Evolutionary conservation across 37 sponge, comb jelly and placozoan species (phyloP), one percentile per base, ranked within the genome.

Genomic region (Bolinopsis microptera): DNA sequence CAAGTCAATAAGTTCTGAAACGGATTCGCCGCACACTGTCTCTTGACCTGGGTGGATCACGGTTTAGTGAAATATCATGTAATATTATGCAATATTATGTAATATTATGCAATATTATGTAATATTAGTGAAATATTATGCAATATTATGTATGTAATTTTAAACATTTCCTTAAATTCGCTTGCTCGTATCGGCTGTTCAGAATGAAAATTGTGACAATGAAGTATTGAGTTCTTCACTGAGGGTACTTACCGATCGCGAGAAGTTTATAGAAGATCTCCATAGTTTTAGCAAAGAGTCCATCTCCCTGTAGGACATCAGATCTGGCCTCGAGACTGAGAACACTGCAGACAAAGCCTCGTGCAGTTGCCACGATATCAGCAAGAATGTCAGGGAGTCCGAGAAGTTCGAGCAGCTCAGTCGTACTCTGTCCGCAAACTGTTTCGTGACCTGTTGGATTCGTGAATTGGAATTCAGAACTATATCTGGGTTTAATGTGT

Each of bases 351-450:
- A 72, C 31, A n/a, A n/a, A 72, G 5, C 75, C 75, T 72, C 75
- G 75, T 8, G 75, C 75, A 72, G 75, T 72, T 23, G 75, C 75
- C n/a, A 72, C 75, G 5, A 72, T 30, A 8, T n/a, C 31, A n/a
- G 5, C 75, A n/a, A 72, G 75, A 72, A 28, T 23, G 5, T 72
- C 31, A 24, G 75, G 75, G 5, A 72, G 75, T n/a, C 75, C 75
- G 3, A 72, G 75, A 72, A 72, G 75, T 8, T 72, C 75, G 31
- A 72, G 5, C 75, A 72, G 75, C 75, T 72, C 75, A 24, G 75
- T 23, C 18, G 18, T n/a, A 72, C 22, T 72, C 75, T 72, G 75
- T 72, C 75, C 75, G 18, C 75, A 72, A 8, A 72, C 75, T 3
- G 75, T 72, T 5, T 72, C 75, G 31, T 24, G n/a, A 24, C 75